Conservation (phyloP, 2,888 invertebrate genomes). For the Pterostichus madidus region DNA sequence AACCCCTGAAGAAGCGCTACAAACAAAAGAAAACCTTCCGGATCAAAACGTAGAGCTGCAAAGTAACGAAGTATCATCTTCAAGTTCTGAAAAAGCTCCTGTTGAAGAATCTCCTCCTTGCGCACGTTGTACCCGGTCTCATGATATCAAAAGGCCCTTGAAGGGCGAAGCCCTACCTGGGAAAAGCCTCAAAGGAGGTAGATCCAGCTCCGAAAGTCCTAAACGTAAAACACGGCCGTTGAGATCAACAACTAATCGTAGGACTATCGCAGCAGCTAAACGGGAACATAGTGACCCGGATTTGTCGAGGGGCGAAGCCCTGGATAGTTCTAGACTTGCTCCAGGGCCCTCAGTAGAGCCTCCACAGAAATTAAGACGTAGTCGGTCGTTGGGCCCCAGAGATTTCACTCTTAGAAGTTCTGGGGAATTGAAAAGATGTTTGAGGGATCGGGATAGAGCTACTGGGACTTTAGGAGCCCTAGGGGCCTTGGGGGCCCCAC, state of each 20-base stretch:
- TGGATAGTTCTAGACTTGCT: background rate
- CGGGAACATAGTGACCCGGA: constrained; percentile 49
- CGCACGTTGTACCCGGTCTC: constrained; percentile 46
- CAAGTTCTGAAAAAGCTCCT: constrained; percentile 28
- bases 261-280: constrained; percentile 20
- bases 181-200: constrained; percentile 6
- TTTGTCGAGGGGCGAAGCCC: background rate
- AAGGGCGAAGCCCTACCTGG: background rate
- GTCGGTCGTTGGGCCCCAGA: constrained; percentile 29
- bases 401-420: constrained; percentile 40
- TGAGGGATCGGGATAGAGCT: constrained; percentile 25
- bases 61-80: constrained; percentile 40
- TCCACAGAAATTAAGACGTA: constrained; percentile 46
- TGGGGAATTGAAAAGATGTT: background rate
- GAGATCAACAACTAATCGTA: background rate
- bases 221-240: constrained; percentile 15
- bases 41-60: background rate
- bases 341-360: constrained; percentile 18
- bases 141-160: constrained; percentile 19
- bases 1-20: background rate
- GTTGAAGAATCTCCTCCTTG: constrained; percentile 12
- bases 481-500: too few species aligned
- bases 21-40: background rate
- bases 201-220: constrained; percentile 39
- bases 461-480: too few species aligned